Evolutionary conservation across 1,140 invertebrate species (phyloP).

Genomic region (Brachionus manjavacas): DNA sequence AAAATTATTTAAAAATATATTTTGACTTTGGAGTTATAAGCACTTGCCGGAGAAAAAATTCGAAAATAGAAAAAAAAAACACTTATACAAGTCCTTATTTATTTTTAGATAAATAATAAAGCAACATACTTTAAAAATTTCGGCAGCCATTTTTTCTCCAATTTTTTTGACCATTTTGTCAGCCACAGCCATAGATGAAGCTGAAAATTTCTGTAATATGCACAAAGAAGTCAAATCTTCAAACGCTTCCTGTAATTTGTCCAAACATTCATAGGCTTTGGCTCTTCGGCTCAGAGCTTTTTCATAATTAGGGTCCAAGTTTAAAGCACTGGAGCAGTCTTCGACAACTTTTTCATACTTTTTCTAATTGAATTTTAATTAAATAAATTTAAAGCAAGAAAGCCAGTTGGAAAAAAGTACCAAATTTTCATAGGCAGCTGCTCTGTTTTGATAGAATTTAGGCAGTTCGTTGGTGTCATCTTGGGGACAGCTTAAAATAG

Average conservation of each 20-base stretch:
- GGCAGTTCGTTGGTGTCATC: conserved; percentile 71
- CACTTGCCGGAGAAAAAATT: no score
- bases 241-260: conserved; percentile 71
- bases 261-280: conserved; percentile 72
- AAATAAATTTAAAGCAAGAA: neutral
- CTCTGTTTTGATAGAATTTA: conserved; percentile 89
- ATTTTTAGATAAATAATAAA: no score
- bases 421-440: conserved; percentile 85
- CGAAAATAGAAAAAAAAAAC: neutral
- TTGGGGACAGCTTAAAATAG: conserved; percentile 75
- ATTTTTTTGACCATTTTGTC: conserved; percentile 42
- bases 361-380: conserved; percentile 60
- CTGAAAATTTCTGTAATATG: conserved; percentile 30
- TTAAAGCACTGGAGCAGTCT: conserved; percentile 78
- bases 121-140: neutral
- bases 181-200: neutral
- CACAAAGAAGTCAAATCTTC: conserved; percentile 60
- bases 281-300: conserved; percentile 80
- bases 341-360: conserved; percentile 76
- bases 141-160: conserved; percentile 28
- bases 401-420: conserved; percentile 55
- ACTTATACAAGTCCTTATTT: no score
- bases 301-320: conserved; percentile 77
- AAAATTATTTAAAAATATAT: no score
- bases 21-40: no score